phyloP scores from a whole-genome alignment of 2,888 invertebrate genomes.

The Cryptops parisi region DNA sequence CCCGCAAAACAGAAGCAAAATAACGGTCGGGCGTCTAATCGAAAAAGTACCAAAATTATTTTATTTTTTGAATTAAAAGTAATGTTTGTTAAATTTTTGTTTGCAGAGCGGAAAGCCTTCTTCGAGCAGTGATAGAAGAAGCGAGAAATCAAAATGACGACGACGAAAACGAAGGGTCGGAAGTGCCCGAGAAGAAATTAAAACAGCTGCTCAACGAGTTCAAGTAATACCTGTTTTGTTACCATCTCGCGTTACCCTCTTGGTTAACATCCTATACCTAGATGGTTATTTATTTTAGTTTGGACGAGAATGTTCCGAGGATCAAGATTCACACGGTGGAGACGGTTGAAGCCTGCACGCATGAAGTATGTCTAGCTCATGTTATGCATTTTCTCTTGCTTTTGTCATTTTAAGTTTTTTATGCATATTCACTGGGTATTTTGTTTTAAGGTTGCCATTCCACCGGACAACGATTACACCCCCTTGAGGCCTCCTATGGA shows the following conservation, averaged over 20 bases:
- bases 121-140: neutral
- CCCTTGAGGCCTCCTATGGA: slow-evolving; percentile 42
- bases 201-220: no score
- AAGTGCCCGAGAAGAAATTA: no score
- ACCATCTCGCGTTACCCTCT: no score
- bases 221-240: no score
- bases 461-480: slow-evolving; percentile 67
- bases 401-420: neutral
- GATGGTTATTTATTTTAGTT: slow-evolving; percentile 38
- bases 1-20: no score
- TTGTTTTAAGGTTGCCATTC: slow-evolving; percentile 48
- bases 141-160: neutral
- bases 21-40: no score
- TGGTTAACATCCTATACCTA: neutral
- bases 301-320: slow-evolving; percentile 59
- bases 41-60: no score
- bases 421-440: neutral
- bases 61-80: no score
- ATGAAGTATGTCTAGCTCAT: slow-evolving; percentile 52
- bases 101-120: neutral
- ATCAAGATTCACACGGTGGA: slow-evolving; percentile 79
- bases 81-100: neutral
- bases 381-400: neutral
- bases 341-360: slow-evolving; percentile 82
- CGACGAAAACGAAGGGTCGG: neutral